Percentiles rank a stretch among this genome's conserved stretches.
These are phyloP conservation scores for Eulemur mongoz DNA, from an alignment of 2,797 vertebrate species.

Conservation along the genomic window DNA sequence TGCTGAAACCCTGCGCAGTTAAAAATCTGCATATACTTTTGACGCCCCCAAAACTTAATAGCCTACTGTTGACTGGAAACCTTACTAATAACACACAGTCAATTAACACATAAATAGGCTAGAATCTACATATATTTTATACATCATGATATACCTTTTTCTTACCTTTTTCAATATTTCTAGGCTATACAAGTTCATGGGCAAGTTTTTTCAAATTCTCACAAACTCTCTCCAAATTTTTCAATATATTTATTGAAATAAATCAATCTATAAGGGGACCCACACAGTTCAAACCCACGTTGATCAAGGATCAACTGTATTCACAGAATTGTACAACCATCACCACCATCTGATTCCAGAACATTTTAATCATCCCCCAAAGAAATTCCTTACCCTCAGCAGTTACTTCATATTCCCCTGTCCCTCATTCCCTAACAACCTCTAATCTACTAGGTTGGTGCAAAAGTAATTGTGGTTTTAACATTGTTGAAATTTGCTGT, in stretches of 20 bases:
- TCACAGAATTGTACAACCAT: neutral
- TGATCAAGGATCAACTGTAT: neutral
- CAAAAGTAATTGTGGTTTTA: no score
- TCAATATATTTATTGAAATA: neutral
- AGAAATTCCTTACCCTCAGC: neutral
- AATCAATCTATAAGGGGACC: neutral
- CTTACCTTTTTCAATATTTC: neutral
- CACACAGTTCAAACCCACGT: neutral
- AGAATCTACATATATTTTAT: neutral
- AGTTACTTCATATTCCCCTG: neutral
- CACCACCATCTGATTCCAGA: neutral
- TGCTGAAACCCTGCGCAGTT: neutral
- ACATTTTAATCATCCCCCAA: neutral
- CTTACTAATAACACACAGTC: neutral
- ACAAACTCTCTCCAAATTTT: neutral
- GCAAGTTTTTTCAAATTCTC: neutral
- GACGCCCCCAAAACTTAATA: neutral
- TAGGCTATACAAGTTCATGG: neutral
- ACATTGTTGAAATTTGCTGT: no score
- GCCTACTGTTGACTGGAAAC: neutral
- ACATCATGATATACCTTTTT: neutral
- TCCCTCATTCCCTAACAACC: neutral
- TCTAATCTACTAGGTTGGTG: neutral
- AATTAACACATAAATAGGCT: neutral
- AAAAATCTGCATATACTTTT: neutral